Evolutionary conservation across 2,113 vertebrate species (phyloP).

Genomic region (Etheostoma cragini): DNA sequence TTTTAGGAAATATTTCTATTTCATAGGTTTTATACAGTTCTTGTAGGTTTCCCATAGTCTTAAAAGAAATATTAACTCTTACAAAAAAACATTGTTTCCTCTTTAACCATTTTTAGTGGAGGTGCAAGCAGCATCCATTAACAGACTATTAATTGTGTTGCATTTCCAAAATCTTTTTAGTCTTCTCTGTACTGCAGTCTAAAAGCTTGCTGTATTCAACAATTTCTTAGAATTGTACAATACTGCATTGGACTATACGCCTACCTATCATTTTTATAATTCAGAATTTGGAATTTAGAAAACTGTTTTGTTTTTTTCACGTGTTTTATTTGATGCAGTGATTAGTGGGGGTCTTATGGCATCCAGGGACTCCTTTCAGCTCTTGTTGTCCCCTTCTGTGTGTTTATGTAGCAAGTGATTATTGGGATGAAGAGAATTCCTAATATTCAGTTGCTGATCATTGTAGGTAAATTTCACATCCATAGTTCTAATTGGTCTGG

Average conservation of each 20-base stretch:
- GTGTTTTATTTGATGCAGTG: neutral
- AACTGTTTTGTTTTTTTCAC: neutral
- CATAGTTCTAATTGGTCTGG: no score
- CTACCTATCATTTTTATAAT: neutral
- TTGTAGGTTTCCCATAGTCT: neutral
- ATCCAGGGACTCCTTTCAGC: no score
- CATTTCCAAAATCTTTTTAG: no score
- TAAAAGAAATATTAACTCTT: neutral
- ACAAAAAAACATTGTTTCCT: no score
- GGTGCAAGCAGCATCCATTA: no score
- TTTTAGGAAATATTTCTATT: neutral
- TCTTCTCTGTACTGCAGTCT: no score
- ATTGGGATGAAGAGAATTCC: neutral
- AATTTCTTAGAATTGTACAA: no score
- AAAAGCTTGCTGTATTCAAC: no score
- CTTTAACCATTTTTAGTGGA: no score
- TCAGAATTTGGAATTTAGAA: no score
- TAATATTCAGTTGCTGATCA: slow-evolving; percentile 1
- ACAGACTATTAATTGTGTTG: no score
- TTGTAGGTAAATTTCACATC: neutral
- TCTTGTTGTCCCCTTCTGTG: no score
- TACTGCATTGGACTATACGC: neutral
- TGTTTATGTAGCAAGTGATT: neutral
- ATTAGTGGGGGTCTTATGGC: neutral
- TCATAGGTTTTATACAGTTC: neutral